Evolutionary conservation across 1,140 invertebrate genomes (phyloP), one percentile per base, ranked within the genome.

Genomic region (Archivesica marissinica): DNA sequence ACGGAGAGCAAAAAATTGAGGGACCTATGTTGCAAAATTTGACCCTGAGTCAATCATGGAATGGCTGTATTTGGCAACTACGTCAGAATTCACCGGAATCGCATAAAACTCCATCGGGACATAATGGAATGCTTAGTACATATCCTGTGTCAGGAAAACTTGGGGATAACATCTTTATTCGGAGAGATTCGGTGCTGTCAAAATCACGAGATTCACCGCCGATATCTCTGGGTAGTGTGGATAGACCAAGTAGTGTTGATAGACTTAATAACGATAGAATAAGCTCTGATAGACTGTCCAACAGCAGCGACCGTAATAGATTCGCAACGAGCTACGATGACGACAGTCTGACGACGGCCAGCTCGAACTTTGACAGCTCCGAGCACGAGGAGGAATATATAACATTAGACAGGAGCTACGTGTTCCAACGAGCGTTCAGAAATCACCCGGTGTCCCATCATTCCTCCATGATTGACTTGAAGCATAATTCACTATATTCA

Each of bases 381-480:
- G 88, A 87, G n/a, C 77, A 87, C 30, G 88, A 89, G 23, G 84
- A 87, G 35, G 88, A 89, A 38, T 89, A 89, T 74, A 86, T 89
- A 15, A 89, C 88, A 4, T 78, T 89, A 81, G 88, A 89, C 68
- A 68, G 87, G 17, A 89, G 85, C 41, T 89, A 89, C 66, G 81
- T 85, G 41, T 82, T 86, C 20, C 52, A 33, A 44, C 41, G 52
- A 39, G 39, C 52, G 33, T 68, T 76, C 30, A 74, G 30, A 68
- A 41, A 25, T 41, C 64, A 54, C 44, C 76, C 68, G 33, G 7
- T 75, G 17, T 50, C 76, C 17, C 85, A 80, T 38, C 72, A 78
- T 78, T 70, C 82, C 17, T 85, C 82, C 20, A 85, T 85, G 82
- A 77, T 85, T 30, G 82, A 85, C 59, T 61, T 85, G 6, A 85